These are phyloP conservation scores for Pocota personata DNA, from an alignment of 2,888 invertebrate genomes.

Conservation along the genomic window DNA sequence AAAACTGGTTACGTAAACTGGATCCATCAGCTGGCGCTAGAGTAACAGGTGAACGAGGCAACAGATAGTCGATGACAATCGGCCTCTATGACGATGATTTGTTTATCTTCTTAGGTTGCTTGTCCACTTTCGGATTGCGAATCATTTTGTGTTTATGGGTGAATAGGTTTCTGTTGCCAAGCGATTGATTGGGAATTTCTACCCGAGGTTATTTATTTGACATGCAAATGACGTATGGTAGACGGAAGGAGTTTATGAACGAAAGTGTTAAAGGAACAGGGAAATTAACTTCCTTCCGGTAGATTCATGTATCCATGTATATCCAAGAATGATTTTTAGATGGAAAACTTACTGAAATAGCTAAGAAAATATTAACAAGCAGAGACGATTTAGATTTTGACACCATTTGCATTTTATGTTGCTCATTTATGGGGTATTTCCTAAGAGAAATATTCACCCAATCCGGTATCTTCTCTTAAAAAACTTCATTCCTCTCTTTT, in stretches of 20 bases:
- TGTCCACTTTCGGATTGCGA: background rate
- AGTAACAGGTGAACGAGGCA: constrained; percentile 43
- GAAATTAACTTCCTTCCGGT: no score
- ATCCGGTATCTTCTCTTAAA: background rate
- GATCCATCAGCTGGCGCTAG: constrained; percentile 30
- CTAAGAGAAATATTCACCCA: background rate
- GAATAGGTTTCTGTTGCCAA: background rate
- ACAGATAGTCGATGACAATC: constrained; percentile 29
- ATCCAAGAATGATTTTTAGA: no score
- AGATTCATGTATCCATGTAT: no score
- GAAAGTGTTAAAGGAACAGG: no score
- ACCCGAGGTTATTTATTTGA: no score
- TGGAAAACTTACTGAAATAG: no score
- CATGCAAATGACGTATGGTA: no score
- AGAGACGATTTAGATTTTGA: background rate
- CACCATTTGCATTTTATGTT: background rate
- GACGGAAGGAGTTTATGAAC: background rate
- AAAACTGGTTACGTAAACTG: constrained; percentile 44
- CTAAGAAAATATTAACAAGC: background rate
- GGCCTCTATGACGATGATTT: background rate
- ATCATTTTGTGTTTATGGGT: background rate
- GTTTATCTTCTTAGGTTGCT: background rate
- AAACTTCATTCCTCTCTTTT: background rate
- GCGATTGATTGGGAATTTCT: background rate
- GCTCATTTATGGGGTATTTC: background rate